These are phyloP conservation scores for Spodoptera littoralis DNA, from an alignment of 2,888 invertebrate genomes.

Conservation along the genomic window DNA sequence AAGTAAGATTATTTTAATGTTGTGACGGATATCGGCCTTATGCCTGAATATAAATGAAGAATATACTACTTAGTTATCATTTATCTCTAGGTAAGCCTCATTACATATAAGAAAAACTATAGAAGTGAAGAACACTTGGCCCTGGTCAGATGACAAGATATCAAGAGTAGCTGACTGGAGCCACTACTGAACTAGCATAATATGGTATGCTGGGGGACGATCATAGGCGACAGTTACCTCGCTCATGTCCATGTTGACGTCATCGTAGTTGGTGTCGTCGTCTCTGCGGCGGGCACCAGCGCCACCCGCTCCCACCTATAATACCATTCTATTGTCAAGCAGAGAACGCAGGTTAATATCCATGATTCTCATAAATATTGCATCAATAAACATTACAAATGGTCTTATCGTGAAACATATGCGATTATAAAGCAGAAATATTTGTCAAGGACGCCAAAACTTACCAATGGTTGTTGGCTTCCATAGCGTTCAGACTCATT, in stretches of 20 bases:
- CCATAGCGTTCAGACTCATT: slow-evolving; percentile 85
- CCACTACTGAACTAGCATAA: slow-evolving; percentile 27
- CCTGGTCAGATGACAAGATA: slow-evolving; percentile 20
- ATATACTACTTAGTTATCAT: slow-evolving; percentile 46
- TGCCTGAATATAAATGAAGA: slow-evolving; percentile 45
- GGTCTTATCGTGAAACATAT: slow-evolving; percentile 1
- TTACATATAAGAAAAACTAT: slow-evolving; percentile 28
- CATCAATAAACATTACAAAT: slow-evolving; percentile 24
- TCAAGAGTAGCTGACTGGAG: slow-evolving; percentile 26
- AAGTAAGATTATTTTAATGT: slow-evolving; percentile 32
- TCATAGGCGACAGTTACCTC: slow-evolving; percentile 86
- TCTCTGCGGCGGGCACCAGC: slow-evolving; percentile 75
- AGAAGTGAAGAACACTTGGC: slow-evolving; percentile 20
- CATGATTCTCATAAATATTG: slow-evolving; percentile 57
- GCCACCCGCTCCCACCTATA: slow-evolving; percentile 80
- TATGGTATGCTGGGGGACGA: slow-evolving; percentile 33
- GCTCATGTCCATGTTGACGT: slow-evolving; percentile 94
- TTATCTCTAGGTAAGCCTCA: slow-evolving; percentile 36
- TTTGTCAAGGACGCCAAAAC: slow-evolving; percentile 67
- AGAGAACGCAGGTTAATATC: slow-evolving; percentile 89
- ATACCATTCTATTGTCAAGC: slow-evolving; percentile 89
- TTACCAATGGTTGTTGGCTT: slow-evolving; percentile 75
- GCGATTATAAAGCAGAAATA: slow-evolving; percentile 2
- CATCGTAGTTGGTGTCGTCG: slow-evolving; percentile 92
- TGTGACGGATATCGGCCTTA: slow-evolving; percentile 41